A percentile compares a stretch with the other conserved stretches of the same genome.
These are phyloP conservation scores for Colinus virginianus DNA, from an alignment of 2,113 vertebrate genomes.

Conservation along the genomic window DNA sequence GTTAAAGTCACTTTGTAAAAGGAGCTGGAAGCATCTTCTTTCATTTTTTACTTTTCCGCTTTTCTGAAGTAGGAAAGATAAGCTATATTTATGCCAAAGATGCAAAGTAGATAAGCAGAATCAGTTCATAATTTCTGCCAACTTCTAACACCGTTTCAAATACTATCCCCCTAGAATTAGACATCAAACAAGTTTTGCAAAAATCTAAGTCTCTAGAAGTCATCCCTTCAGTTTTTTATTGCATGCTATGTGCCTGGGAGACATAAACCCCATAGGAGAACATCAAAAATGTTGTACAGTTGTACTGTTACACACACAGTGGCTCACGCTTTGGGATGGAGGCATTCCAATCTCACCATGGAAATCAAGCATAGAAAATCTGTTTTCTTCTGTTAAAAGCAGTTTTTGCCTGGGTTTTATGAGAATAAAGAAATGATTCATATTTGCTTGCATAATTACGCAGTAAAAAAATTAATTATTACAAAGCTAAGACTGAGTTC, in stretches of 20 bases:
- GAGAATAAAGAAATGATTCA: not conserved
- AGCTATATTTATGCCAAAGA: not conserved
- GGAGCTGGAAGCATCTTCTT: not conserved
- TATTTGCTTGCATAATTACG: not conserved
- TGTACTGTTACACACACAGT: not conserved
- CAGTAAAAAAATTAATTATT: not conserved
- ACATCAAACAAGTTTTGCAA: not conserved
- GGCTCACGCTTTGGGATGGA: not conserved
- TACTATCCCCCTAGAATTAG: not conserved
- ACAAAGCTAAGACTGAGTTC: not conserved
- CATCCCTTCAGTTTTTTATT: not conserved
- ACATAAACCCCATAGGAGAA: not conserved
- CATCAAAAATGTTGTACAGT: not conserved
- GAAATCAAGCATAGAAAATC: not conserved
- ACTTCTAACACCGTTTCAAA: not conserved
- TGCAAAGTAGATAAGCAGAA: not conserved
- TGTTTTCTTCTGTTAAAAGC: not conserved
- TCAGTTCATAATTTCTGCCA: constrained; percentile 14
- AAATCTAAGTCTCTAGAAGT: not conserved
- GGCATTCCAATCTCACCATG: not conserved
- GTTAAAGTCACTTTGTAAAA: not conserved
- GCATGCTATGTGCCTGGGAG: not conserved
- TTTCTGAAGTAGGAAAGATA: not conserved
- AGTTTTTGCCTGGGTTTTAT: not conserved
- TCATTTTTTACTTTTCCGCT: not conserved